Evolutionary conservation across 2,797 vertebrate genomes (phyloP), one percentile per base, ranked within the genome.

Genomic region (Poecilia picta): DNA sequence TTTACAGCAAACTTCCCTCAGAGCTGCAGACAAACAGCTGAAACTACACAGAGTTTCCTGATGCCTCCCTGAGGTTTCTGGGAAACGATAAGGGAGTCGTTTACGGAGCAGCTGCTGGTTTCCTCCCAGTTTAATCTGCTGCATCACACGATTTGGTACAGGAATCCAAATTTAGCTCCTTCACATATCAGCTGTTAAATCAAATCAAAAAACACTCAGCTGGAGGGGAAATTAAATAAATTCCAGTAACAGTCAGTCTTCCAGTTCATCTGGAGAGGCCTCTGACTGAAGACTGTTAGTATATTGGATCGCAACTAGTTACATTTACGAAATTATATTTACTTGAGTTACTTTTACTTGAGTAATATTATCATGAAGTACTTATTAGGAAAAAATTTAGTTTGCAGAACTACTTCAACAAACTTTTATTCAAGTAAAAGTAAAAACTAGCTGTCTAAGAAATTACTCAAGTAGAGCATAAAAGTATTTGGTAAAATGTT

Each of bases 1-100:
- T 92, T 92, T 92, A 85, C 53, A 74, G 41, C n/a, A 70, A 82
- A 71, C 79, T 83, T 89, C 84, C 87, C 47, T 53, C 59, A 4
- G 62, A 7, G 53, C 59, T 31, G 33, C 39, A 70, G 66, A 41
- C 79, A 78, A 74, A n/a, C 78, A 43, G 66, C 66, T 70, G 66
- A 43, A 43, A 43, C 64, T 46, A 8, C 68, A 83, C 85, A 83
- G 76, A 82, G 82, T 74, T 75, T 87, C 70, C 8, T 59, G 62
- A 43, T 73, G 64, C 45, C 45, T 62, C 74, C 47, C 72, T 53
- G 36, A 6, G 39, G 6, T 53, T 68, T 80, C 47, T 81, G 36
- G 68, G 41, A 68, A 25, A 51, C 68, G 83, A 87, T 77, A 75
- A 86, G 85, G 55, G 53, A 18, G 72, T 28, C 2, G 3, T 72